Percentiles rank a stretch among this genome's conserved stretches.
Conservation (phyloP, 1,140 invertebrate genomes). For the Chrysoperla carnea region DNA sequence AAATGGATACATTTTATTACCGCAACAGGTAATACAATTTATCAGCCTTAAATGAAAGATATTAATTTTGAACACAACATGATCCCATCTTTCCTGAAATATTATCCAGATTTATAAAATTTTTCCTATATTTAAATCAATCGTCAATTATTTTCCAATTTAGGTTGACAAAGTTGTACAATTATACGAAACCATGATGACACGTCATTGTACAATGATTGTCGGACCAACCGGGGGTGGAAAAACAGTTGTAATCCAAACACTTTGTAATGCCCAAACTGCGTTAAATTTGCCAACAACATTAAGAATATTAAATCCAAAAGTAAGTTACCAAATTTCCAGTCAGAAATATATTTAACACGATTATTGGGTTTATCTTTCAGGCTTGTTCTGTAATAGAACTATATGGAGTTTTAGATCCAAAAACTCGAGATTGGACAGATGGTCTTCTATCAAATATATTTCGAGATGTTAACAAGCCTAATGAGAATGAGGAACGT, state of each 20-base stretch:
- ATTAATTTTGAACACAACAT: neutral
- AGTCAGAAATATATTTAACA: neutral
- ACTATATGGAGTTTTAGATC: slow-evolving; percentile 76
- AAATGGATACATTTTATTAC: slow-evolving; percentile 51
- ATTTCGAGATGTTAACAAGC: slow-evolving; percentile 77
- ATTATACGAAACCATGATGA: slow-evolving; percentile 87
- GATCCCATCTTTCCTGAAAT: too few relatives aligned
- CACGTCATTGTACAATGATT: slow-evolving; percentile 76
- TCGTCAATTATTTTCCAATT: slow-evolving; percentile 17
- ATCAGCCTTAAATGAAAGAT: neutral
- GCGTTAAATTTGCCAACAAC: slow-evolving; percentile 57
- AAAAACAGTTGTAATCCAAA: slow-evolving; percentile 72
- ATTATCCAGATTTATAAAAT: too few relatives aligned
- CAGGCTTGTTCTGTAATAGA: slow-evolving; percentile 75
- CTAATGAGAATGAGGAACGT: slow-evolving; percentile 42
- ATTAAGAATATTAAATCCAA: slow-evolving; percentile 62
- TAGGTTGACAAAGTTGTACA: slow-evolving; percentile 79
- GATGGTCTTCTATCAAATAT: slow-evolving; percentile 81
- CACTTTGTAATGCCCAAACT: slow-evolving; percentile 61
- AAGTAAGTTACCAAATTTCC: slow-evolving; percentile 29
- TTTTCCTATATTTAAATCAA: slow-evolving; percentile 1
- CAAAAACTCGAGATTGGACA: slow-evolving; percentile 74
- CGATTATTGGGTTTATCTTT: slow-evolving; percentile 4
- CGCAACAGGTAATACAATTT: slow-evolving; percentile 46
- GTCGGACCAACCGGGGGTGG: slow-evolving; percentile 83